These are phyloP conservation scores for Bagarius yarrelli DNA, from an alignment of 2,113 vertebrate species.

Conservation along the genomic window DNA sequence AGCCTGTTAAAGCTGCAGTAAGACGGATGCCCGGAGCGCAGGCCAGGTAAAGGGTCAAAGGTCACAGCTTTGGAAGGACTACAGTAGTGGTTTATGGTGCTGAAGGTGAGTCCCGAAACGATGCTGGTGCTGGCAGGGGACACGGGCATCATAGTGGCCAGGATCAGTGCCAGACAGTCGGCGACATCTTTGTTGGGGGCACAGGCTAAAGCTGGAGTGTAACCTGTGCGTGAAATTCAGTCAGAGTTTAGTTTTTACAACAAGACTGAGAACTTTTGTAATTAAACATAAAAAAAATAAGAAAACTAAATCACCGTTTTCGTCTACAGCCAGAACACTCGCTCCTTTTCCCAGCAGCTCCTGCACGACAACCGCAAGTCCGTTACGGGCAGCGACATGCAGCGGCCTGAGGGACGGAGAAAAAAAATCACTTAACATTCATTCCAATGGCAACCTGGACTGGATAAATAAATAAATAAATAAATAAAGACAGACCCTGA, in stretches of 20 bases:
- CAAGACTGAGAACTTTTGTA: background rate
- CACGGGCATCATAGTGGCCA: conserved; percentile 98
- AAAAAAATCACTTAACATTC: background rate
- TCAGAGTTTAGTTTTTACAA: background rate
- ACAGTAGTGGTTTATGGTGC: conserved; percentile 93
- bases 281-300: background rate
- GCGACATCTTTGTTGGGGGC: conserved; percentile 98
- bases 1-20: conserved; percentile 96
- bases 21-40: conserved; percentile 85
- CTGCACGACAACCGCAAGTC: conserved; percentile 94
- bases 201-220: conserved; percentile 96
- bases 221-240: conserved; percentile 71
- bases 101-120: conserved; percentile 84
- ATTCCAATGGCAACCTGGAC: background rate
- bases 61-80: conserved; percentile 93
- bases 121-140: conserved; percentile 80
- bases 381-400: conserved; percentile 95
- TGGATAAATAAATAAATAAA: background rate
- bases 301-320: conserved; percentile 91
- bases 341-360: conserved; percentile 96
- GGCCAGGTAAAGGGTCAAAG: conserved; percentile 86
- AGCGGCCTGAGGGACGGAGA: conserved; percentile 78
- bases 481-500: background rate
- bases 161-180: conserved; percentile 95
- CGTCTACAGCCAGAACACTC: conserved; percentile 96